phyloP scores from a whole-genome alignment of 2,888 invertebrate genomes.

The Synanthedon tipuliformis region DNA sequence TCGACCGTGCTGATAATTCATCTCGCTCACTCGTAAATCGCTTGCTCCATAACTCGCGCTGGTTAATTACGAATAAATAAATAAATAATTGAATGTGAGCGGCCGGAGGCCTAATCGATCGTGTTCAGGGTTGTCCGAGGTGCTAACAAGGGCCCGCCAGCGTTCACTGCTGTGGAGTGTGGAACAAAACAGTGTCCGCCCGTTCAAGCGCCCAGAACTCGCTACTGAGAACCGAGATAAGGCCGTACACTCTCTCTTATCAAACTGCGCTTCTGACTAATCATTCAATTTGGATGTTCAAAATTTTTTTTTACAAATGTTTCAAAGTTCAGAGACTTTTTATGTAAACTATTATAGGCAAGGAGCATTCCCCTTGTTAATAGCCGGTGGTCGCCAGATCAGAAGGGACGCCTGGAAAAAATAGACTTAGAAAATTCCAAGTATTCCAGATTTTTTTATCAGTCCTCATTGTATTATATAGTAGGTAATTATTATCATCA shows the following conservation, averaged over 20 bases:
- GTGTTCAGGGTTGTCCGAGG: conserved; percentile 43
- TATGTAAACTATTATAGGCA: too few species aligned
- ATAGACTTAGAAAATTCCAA: too few species aligned
- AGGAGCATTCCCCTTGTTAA: too few species aligned
- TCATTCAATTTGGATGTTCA: too few species aligned
- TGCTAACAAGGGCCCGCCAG: conserved; percentile 57
- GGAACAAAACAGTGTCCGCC: conserved; percentile 2
- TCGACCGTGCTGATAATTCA: conserved; percentile 45
- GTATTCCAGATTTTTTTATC: too few species aligned
- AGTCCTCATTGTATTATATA: too few species aligned
- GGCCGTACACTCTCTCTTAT: not conserved
- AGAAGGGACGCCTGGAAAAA: too few species aligned
- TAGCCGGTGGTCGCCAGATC: too few species aligned
- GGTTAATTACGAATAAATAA: conserved; percentile 72
- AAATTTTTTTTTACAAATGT: too few species aligned
- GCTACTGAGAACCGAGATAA: not conserved
- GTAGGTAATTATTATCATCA: too few species aligned
- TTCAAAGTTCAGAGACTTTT: too few species aligned
- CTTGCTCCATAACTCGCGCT: conserved; percentile 55
- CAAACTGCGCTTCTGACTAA: too few species aligned
- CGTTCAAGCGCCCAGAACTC: conserved; percentile 2
- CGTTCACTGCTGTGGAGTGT: conserved; percentile 2
- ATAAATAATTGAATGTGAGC: conserved; percentile 71
- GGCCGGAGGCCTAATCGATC: conserved; percentile 67
- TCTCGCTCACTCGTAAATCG: conserved; percentile 52